Base-by-base conservation (phyloP, 2,888 invertebrate species). In the Euclidia mi region DNA sequence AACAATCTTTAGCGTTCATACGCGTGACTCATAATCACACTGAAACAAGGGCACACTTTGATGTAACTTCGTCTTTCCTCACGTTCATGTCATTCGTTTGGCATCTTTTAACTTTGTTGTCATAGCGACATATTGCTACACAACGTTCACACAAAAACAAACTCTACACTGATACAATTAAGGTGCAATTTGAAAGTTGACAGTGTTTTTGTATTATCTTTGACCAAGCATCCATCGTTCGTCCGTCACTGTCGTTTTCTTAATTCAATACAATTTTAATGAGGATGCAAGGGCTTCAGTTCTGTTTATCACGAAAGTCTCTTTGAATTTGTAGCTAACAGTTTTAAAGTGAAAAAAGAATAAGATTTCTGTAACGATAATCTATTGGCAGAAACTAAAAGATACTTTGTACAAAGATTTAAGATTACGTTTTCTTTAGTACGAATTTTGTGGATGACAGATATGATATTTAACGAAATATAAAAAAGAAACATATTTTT, bases 81-180 rank as follows among this genome's bases (percentile, higher is more conserved):
- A 69, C 76, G 74, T 78, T 81, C 72, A 78, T 79, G 78, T 72
- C 72, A 78, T 71, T 73, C 76, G 76, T 84, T 84, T 84, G 84
- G 79, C 76, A 64, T 71, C 68, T 65, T 60, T 73, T 77, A 77
- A 84, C 81, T 82, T 80, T 81, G 76, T 71, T 62, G 59, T 57
- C 18, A 35, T 48, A 58, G 57, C 45, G 52, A 58, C 43, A 43
- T 56, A 34, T 56, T 29, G 34, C 37, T 20, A 17, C 38, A 29
- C 11, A 2, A 9, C 4, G 37, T 44, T 0, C 28, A 42, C 42
- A 37, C 41, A 35, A 60, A 58, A 45, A 46, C 40, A 28, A 34
- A 56, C 76, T 41, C 40, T 65, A 46, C n/a, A 0, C 0, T 32
- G 11, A 3, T 1, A n/a, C 2, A 0, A 10, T 42, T 61, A 50